Evolutionary conservation across 1,140 invertebrate genomes (phyloP).

Genomic region (Eciton burchellii): DNA sequence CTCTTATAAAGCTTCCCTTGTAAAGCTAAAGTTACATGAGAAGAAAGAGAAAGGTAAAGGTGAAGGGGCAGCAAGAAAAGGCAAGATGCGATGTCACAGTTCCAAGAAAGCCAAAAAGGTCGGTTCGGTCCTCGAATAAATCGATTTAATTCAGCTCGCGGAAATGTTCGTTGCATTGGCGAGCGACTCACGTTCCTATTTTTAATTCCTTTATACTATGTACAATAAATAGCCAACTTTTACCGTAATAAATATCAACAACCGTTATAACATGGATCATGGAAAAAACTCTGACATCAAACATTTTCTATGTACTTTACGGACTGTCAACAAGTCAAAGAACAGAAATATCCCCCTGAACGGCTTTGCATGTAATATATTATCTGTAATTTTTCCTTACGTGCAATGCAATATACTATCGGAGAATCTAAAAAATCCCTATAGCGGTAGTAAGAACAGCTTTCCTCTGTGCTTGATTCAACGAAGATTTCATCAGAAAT

Average conservation of each 20-base stretch:
- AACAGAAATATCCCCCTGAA: constrained; percentile 43
- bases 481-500: background rate
- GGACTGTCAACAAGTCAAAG: constrained; percentile 23
- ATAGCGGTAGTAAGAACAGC: constrained; percentile 9
- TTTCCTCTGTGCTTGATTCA: background rate
- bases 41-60: constrained; percentile 1
- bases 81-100: constrained; percentile 29
- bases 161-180: constrained; percentile 10
- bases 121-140: constrained; percentile 20
- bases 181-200: constrained; percentile 27
- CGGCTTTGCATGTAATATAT: constrained; percentile 18
- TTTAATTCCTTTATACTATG: constrained; percentile 8
- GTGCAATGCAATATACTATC: constrained; percentile 3
- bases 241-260: constrained; percentile 34
- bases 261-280: background rate
- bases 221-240: constrained; percentile 48
- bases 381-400: constrained; percentile 32
- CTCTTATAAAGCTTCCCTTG: too few species aligned
- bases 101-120: constrained; percentile 65
- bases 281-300: constrained; percentile 18
- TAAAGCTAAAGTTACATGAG: background rate
- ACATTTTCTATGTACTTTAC: constrained; percentile 38
- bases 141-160: constrained; percentile 43
- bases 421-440: background rate
- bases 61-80: constrained; percentile 42